These are phyloP conservation scores for Eupithecia centaureata DNA, from an alignment of 2,888 invertebrate genomes.

Conservation along the genomic window DNA sequence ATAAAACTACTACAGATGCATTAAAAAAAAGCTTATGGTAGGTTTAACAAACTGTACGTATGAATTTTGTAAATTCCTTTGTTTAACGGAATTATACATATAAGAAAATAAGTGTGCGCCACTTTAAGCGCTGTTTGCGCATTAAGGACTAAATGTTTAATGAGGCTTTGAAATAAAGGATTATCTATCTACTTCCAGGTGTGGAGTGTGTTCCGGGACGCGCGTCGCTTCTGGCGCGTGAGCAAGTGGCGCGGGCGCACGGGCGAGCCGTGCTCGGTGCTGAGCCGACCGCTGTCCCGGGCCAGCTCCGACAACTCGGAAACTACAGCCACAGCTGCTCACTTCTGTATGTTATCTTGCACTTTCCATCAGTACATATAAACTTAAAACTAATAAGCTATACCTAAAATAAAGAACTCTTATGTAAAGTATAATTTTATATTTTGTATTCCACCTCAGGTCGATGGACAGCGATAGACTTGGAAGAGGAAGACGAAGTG, in stretches of 20 bases:
- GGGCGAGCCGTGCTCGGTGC: constrained; percentile 42
- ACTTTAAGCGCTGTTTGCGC: too few species aligned
- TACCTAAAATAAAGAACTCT: neutral
- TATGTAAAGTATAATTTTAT: neutral
- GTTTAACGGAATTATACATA: too few species aligned
- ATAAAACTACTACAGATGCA: too few species aligned
- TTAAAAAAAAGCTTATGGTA: too few species aligned
- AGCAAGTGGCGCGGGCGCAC: constrained; percentile 85
- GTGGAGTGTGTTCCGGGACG: constrained; percentile 89
- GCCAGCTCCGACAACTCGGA: constrained; percentile 67
- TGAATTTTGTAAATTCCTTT: too few species aligned
- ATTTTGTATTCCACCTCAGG: constrained; percentile 60
- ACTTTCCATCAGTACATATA: neutral
- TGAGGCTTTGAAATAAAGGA: too few species aligned
- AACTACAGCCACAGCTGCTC: constrained; percentile 48
- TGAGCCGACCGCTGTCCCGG: constrained; percentile 65
- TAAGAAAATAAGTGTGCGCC: too few species aligned
- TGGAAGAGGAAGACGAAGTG: constrained; percentile 85
- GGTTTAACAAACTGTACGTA: too few species aligned
- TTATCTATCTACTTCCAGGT: constrained; percentile 84
- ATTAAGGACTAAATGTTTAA: too few species aligned
- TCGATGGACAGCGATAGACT: constrained; percentile 86
- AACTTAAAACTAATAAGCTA: too few species aligned
- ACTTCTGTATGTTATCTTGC: constrained; percentile 56
- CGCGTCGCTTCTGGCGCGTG: constrained; percentile 89